Percentiles rank a stretch among this genome's conserved stretches.
Evolutionary conservation across 2,113 vertebrate genomes (phyloP).

Genomic region (Paramisgurnus dabryanus): DNA sequence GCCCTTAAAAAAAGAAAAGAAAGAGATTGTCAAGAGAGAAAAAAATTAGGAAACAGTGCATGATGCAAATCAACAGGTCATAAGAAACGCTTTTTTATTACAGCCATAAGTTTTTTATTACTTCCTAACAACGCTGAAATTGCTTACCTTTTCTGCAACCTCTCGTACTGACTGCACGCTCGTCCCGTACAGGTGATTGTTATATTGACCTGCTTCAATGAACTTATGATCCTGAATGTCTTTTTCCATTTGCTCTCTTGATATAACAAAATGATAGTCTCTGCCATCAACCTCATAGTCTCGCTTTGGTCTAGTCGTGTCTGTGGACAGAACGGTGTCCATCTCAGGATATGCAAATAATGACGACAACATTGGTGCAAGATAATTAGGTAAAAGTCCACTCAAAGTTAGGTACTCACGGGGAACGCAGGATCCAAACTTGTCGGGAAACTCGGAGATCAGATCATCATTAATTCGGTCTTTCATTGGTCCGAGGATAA

Average conservation of each 20-base stretch:
- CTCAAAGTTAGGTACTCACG: constrained; percentile 79
- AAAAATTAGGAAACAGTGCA: neutral
- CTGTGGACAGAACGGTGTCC: constrained; percentile 65
- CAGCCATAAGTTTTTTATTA: neutral
- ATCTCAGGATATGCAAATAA: neutral
- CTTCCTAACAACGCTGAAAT: neutral
- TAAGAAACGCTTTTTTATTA: neutral
- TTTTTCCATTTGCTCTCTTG: constrained; percentile 95
- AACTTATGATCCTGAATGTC: constrained; percentile 99
- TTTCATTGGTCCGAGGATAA: constrained; percentile 96
- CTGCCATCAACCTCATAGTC: constrained; percentile 95
- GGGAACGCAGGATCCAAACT: constrained; percentile 97
- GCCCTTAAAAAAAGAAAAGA: constrained; percentile 76
- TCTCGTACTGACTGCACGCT: constrained; percentile 95
- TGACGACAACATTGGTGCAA: neutral
- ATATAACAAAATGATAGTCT: constrained; percentile 97
- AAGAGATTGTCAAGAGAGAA: no score
- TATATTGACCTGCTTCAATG: constrained; percentile 98
- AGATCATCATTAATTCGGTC: constrained; percentile 97
- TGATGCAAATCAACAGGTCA: neutral
- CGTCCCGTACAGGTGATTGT: constrained; percentile 96
- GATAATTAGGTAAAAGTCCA: neutral
- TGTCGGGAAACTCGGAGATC: constrained; percentile 97
- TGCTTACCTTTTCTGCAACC: constrained; percentile 92
- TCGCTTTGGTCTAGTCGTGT: constrained; percentile 93